Percentiles rank a stretch among this genome's conserved stretches.
Evolutionary conservation across 2,113 vertebrate species (phyloP).

Genomic region (Rhinoptilus africanus): DNA sequence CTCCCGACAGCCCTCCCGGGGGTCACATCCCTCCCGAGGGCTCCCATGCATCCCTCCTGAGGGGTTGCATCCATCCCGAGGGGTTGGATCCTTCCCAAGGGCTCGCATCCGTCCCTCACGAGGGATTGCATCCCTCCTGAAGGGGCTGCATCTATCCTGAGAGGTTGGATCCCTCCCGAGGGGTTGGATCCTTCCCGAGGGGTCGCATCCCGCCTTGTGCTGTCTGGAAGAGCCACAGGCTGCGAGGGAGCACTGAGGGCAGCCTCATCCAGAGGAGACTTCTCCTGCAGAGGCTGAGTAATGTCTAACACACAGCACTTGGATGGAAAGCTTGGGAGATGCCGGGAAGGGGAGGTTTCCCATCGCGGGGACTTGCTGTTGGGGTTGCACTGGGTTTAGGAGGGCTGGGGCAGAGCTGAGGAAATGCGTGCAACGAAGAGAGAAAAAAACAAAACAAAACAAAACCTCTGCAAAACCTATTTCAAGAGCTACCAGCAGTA

Average conservation of each 20-base stretch:
- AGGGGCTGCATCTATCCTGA: neutral
- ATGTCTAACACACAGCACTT: rapidly evolving
- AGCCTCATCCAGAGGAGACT: rapidly evolving
- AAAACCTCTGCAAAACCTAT: neutral
- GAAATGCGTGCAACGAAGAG: neutral
- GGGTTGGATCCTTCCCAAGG: neutral
- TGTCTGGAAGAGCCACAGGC: rapidly evolving
- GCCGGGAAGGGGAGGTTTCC: rapidly evolving
- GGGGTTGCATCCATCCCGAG: neutral
- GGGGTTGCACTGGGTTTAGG: rapidly evolving
- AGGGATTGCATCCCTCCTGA: neutral
- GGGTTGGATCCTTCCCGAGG: neutral
- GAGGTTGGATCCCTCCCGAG: neutral
- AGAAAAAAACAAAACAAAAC: neutral
- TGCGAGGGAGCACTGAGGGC: neutral
- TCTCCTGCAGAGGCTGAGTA: rapidly evolving
- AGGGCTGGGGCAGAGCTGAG: neutral
- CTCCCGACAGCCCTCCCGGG: neutral
- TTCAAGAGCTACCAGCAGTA: rapidly evolving
- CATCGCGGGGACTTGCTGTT: rapidly evolving
- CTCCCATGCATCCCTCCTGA: neutral
- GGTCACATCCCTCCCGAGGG: neutral
- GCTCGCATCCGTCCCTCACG: no score
- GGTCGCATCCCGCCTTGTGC: neutral
- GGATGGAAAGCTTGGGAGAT: rapidly evolving